These are phyloP conservation scores for Misgurnus anguillicaudatus DNA, from an alignment of 2,113 vertebrate species.

Conservation along the genomic window DNA sequence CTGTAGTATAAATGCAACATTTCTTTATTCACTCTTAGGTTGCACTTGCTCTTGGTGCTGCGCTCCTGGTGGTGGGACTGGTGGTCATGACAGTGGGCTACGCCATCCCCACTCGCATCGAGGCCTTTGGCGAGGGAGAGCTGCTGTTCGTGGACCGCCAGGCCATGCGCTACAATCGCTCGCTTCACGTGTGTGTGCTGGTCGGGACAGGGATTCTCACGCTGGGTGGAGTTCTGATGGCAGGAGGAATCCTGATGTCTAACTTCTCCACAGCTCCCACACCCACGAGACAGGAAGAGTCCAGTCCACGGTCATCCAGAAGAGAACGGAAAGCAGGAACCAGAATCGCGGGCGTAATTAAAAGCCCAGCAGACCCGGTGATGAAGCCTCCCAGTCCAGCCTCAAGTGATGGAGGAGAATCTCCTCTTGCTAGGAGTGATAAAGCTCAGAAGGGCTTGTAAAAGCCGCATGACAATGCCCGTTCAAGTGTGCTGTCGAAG, in stretches of 20 bases:
- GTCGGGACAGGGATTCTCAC: conserved; percentile 85
- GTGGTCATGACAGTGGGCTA: conserved; percentile 84
- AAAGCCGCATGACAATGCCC: conserved; percentile 51
- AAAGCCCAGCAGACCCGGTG: conserved; percentile 68
- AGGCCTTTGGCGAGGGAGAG: conserved; percentile 89
- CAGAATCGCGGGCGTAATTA: conserved; percentile 45
- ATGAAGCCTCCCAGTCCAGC: conserved; percentile 84
- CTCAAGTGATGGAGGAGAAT: conserved; percentile 79
- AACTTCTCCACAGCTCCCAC: conserved; percentile 80
- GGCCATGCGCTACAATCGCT: conserved; percentile 85
- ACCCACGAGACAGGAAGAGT: conserved; percentile 80
- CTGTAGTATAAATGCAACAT: too few species aligned
- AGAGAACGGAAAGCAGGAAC: conserved; percentile 42
- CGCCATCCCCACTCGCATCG: conserved; percentile 84
- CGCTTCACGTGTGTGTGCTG: conserved; percentile 82
- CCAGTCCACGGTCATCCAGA: conserved; percentile 45
- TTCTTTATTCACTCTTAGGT: conserved; percentile 70
- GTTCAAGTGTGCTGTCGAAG: conserved; percentile 7
- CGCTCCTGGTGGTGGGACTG: conserved; percentile 83
- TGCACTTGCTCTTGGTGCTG: conserved; percentile 80
- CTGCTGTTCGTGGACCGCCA: conserved; percentile 86
- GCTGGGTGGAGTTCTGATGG: conserved; percentile 80
- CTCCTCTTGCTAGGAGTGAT: conserved; percentile 85
- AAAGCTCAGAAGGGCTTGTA: conserved; percentile 81
- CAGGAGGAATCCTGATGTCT: conserved; percentile 81